Base-by-base conservation (phyloP, 1,140 invertebrate genomes). In the Drosophila novamexicana region DNA sequence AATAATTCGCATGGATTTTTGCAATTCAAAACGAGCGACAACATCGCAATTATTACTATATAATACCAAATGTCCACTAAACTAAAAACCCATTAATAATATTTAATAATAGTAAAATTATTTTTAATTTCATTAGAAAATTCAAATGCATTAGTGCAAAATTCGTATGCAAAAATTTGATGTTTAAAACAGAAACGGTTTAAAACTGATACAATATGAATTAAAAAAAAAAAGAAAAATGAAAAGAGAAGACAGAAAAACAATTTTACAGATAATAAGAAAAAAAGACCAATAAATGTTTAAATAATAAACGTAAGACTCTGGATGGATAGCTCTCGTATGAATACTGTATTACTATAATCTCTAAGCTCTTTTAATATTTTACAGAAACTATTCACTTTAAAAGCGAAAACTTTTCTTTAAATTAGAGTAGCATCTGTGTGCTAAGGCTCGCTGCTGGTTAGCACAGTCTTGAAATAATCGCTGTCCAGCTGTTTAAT, bases 401-500 rank as follows among this genome's bases (percentile, higher is more conserved):
- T 29, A 5, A 29, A 29, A 29, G 22, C 22, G 22, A 29, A 29
- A 29, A 29, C 22, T 29, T 29, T 29, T 5, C 22, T 29, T 29
- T 29, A 29, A 22, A 47, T 22, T 3, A 14, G 0, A 2, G 22
- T 2, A 5, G 47, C 12, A 6, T 47, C 18, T 9, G 22, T 29
- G 22, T 29, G 12, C 37, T 77, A 69, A 66, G 37, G 71, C 57
- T 85, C 70, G 50, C 50, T 73, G 10, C 66, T 63, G 62, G 69
- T 62, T 34, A 90, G 40, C 7, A 90, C 80, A 0, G 83, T 63
- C 36, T 81, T 84, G 16, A 91, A 91, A 36, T 91, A 91, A 70
- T 88, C 80, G 44, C 88, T 91, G 39, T 91, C 89, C 58, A 92
- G 52, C 50, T 92, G 54, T 18, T 85, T 81, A 12, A 92, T 92